phyloP scores from a whole-genome alignment of 2,888 invertebrate species.

The Ophion obscuratus region DNA sequence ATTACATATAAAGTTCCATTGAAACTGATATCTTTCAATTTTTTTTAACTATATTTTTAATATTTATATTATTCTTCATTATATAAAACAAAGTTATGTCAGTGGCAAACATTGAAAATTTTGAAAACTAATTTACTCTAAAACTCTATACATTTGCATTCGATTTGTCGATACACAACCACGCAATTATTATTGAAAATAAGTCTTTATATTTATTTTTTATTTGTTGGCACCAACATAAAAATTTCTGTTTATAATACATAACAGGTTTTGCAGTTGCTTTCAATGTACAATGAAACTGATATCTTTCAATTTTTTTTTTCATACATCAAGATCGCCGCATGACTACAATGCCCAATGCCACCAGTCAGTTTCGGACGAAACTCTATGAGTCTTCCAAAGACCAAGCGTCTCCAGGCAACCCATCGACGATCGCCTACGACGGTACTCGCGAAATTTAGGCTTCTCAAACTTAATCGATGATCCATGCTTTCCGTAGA shows the following conservation, averaged over 20 bases:
- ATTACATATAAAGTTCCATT: background rate
- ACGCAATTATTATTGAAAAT: no score
- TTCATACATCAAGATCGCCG: conserved; percentile 9
- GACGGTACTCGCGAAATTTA: background rate
- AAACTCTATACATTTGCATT: no score
- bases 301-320: background rate
- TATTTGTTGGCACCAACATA: no score
- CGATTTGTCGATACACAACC: no score
- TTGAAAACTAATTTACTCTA: no score
- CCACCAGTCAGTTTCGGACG: background rate
- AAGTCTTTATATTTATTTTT: no score
- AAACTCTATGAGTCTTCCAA: background rate
- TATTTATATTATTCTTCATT: no score
- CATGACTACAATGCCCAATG: background rate
- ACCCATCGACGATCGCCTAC: background rate
- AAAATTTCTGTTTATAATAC: no score
- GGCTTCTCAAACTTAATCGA: background rate
- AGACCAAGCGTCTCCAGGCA: background rate
- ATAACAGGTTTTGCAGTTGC: no score
- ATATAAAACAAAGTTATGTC: no score
- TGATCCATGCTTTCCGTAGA: background rate
- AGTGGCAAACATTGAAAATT: no score
- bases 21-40: background rate
- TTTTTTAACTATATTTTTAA: no score
- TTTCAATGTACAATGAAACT: background rate